Evolutionary conservation across 2,113 vertebrate genomes (phyloP), one percentile per base, ranked within the genome.

Genomic region (Alces alces): DNA sequence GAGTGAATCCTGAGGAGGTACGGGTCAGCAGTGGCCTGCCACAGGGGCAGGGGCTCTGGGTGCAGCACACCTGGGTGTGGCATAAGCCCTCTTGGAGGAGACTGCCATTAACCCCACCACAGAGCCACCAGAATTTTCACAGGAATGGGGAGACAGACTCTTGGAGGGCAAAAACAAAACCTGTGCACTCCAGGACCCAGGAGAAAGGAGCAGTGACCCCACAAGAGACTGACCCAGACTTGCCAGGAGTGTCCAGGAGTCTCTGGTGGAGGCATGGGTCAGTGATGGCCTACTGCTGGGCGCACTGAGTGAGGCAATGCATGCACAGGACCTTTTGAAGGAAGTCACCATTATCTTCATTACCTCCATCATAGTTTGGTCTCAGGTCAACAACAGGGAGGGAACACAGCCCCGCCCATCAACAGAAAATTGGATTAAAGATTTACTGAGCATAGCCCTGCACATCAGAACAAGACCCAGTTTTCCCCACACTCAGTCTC

Each of bases 251-350:
- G n/a, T 70, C n/a, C n/a, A 70, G 10, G n/a, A 12, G 66, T 70
- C 66, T 70, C n/a, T 0, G 0, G n/a, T 23, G 19, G 19, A 70
- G n/a, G 10, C 0, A 0, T 36, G 64, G 19, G 64, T 36, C n/a
- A 23, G 66, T 39, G 66, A 23, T 23, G n/a, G 66, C 66, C 66
- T 70, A 19, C 66, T 23, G 19, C 9, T 2, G 0, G 19, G 66
- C 5, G n/a, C 66, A 70, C 19, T 39, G n/a, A 70, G n/a, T 39
- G n/a, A 11, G n/a, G 19, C n/a, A 70, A 5, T 39, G n/a, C 66
- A 12, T 6, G 0, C 66, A 36, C 2, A 10, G 19, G 19, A 39
- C n/a, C n/a, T 70, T 70, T 70, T 70, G 64, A 36, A 39, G 19
- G 17, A 36, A 10, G 66, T 12, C 66, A 39, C 19, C 19, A 3